Evolutionary conservation across 2,113 vertebrate genomes (phyloP).

Genomic region (Electrona antarctica): DNA sequence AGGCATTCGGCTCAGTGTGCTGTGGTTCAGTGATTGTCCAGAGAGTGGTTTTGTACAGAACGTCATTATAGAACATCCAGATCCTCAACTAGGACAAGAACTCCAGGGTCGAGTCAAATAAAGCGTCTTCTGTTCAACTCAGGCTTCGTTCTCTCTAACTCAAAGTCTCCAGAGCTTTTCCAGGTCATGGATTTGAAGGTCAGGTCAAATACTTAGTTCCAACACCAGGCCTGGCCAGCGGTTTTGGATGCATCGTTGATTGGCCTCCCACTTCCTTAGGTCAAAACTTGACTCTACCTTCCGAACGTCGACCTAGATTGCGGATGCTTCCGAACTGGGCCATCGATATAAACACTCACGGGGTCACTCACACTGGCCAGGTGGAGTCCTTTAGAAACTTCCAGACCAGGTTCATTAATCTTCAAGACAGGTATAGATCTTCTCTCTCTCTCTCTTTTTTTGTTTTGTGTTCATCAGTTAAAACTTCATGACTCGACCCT

Average conservation of each 20-base stretch:
- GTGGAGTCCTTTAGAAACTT: constrained; percentile 4
- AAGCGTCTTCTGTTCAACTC: not conserved
- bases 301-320: not conserved
- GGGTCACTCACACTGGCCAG: not conserved
- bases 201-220: constrained; percentile 16
- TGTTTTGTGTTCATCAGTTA: not conserved
- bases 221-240: too few species aligned
- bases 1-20: constrained; percentile 77
- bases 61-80: constrained; percentile 28
- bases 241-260: too few species aligned
- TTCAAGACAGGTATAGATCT: not conserved
- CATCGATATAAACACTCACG: not conserved
- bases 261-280: too few species aligned
- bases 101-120: not conserved
- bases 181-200: not conserved
- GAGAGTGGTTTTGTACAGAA: constrained; percentile 63
- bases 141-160: too few species aligned
- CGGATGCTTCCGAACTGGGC: not conserved
- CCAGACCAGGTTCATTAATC: constrained; percentile 9
- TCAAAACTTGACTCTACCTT: too few species aligned
- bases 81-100: not conserved
- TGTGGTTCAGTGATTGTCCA: constrained; percentile 82
- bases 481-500: constrained; percentile 16
- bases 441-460: not conserved
- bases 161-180: constrained; percentile 9